A percentile compares a stretch with the other conserved stretches of the same genome.
Conservation (phyloP, 2,797 vertebrate genomes). For the Parauchenoglanis ngamensis region DNA sequence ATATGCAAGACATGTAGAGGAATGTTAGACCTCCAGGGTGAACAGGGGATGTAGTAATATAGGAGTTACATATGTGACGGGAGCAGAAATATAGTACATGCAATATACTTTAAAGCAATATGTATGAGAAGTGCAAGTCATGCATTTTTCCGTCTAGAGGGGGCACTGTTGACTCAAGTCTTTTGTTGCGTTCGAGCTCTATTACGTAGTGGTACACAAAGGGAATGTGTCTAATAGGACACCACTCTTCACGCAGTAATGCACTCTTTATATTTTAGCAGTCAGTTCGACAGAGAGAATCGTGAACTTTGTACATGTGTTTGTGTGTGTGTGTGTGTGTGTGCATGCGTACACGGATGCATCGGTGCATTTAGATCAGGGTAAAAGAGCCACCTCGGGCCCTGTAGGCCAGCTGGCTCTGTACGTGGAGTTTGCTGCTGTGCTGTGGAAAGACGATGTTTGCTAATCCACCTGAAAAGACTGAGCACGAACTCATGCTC, state of each 20-base stretch:
- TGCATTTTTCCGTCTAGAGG: constrained; percentile 31
- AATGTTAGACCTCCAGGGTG: constrained; percentile 36
- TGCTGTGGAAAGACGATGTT: constrained; percentile 22
- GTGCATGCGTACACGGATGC: constrained; percentile 54
- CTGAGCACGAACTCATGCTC: constrained; percentile 12
- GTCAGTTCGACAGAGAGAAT: constrained; percentile 58
- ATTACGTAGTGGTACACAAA: constrained; percentile 54
- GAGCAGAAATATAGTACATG: constrained; percentile 48
- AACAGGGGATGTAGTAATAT: constrained; percentile 2
- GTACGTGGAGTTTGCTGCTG: constrained; percentile 18
- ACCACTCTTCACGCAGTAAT: constrained; percentile 53
- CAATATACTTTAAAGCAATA: constrained; percentile 62
- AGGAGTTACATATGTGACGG: not conserved
- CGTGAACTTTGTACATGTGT: constrained; percentile 48
- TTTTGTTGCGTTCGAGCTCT: constrained; percentile 29
- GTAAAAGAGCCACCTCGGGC: constrained; percentile 64
- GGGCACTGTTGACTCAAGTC: constrained; percentile 60
- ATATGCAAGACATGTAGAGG: constrained; percentile 54
- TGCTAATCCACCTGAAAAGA: constrained; percentile 37
- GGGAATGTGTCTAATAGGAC: constrained; percentile 75
- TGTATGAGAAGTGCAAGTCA: constrained; percentile 40
- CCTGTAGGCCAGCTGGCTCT: constrained; percentile 63
- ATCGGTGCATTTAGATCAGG: constrained; percentile 68
- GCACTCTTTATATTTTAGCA: constrained; percentile 59
- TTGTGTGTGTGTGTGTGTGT: constrained; percentile 44